A percentile compares a stretch with the other conserved stretches of the same genome.
Conservation (phyloP, 1,140 invertebrate genomes). For the Drosophila pectinifera region DNA sequence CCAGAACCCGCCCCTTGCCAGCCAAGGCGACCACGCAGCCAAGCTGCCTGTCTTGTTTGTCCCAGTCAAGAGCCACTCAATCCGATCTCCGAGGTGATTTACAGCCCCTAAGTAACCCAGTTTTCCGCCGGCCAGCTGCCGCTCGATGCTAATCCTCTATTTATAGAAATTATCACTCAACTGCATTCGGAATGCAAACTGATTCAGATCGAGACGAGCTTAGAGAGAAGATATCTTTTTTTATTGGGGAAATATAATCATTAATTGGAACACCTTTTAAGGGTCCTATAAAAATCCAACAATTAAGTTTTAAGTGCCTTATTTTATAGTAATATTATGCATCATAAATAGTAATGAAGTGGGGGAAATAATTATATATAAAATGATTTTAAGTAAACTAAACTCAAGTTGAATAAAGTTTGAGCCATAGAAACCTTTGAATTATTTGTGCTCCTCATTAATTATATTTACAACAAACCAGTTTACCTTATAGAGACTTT, state of each 20-base stretch:
- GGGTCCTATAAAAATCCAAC: neutral
- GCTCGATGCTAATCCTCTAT: conserved; percentile 66
- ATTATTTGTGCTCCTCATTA: neutral
- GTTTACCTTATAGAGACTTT: conserved; percentile 4
- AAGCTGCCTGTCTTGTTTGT: conserved; percentile 64
- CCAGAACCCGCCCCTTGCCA: conserved; percentile 33
- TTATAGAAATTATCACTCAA: conserved; percentile 56
- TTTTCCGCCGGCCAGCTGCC: conserved; percentile 65
- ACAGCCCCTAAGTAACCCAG: conserved; percentile 68
- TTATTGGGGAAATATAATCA: neutral
- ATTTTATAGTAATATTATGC: neutral
- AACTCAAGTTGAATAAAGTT: too few relatives aligned
- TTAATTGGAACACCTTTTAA: neutral
- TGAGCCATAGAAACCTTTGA: neutral
- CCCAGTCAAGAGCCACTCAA: conserved; percentile 46
- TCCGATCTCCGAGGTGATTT: conserved; percentile 27
- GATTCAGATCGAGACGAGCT: neutral
- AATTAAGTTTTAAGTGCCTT: neutral
- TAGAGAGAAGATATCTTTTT: neutral
- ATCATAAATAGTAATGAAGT: too few relatives aligned
- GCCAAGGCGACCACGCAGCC: conserved; percentile 37
- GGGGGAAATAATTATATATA: too few relatives aligned
- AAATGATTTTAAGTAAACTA: too few relatives aligned
- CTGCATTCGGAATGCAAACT: conserved; percentile 29
- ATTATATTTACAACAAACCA: neutral